Evolutionary conservation across 2,113 vertebrate genomes (phyloP), one percentile per base, ranked within the genome.

Genomic region (Buteo buteo): DNA sequence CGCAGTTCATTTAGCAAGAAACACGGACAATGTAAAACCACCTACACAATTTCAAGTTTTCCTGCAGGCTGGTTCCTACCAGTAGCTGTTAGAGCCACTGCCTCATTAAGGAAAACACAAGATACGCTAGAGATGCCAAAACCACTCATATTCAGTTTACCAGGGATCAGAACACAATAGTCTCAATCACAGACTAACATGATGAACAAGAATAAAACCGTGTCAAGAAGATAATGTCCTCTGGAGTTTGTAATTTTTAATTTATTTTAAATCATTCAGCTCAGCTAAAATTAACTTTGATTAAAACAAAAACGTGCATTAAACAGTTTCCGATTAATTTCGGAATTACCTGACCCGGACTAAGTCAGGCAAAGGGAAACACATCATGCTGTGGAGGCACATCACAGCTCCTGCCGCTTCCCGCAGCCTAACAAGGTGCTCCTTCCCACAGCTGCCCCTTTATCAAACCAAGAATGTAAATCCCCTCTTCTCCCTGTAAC

Each of bases 151-250:
- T 3, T 13, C 24, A 10, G 25, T 8, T 31, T 2, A 10, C 12
- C 45, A 20, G 31, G 1, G 25, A 22, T 5, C 0, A 1, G 47
- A 50, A 47, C 45, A 8, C 32, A 4, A 20, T 2, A 4, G 26
- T 8, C 47, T 13, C 32, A 7, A 8, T 4, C 74, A n/a, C 1
- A 0, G 61, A 28, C 36, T 16, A 15, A 22, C 25, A 9, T 1
- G 54, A 64, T 3, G 69, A 64, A 42, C 58, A 77, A 36, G 58
- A 81, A 36, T 22, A 44, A 55, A 78, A 52, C 42, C 13, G 13
- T 29, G 70, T 66, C 65, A 57, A 28, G 59, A 45, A 18, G 29
- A 64, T 32, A 34, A 31, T 3, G 64, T 45, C 70, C 86, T 15
- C 10, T 18, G 47, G 59, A 72, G 54, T n/a, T 82, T 13, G 3